phyloP scores from a whole-genome alignment of 2,113 vertebrate species.

The Oncorhynchus keta region DNA sequence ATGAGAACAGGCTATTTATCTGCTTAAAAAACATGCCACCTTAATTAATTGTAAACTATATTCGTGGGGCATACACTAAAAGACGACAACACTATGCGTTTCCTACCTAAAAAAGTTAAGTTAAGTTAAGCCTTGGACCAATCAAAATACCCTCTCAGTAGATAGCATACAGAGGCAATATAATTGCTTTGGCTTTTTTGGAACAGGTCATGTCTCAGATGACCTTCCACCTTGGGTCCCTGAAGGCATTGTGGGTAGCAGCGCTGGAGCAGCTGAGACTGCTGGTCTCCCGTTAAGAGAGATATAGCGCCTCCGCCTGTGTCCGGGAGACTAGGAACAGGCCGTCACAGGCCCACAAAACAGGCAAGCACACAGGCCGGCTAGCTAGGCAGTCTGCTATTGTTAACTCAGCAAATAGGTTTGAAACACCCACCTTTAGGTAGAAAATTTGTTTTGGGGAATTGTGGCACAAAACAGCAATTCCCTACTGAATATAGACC shows the following conservation, averaged over 20 bases:
- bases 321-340: conserved; percentile 32
- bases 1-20: too few species aligned
- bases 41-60: too few species aligned
- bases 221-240: conserved; percentile 64
- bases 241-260: conserved; percentile 62
- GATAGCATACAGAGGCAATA: not conserved
- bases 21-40: too few species aligned
- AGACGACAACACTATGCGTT: too few species aligned
- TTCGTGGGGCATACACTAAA: too few species aligned
- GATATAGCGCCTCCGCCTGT: conserved; percentile 43
- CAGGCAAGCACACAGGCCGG: conserved; percentile 13
- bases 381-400: conserved; percentile 40
- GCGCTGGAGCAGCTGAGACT: conserved; percentile 67
- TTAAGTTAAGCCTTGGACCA: too few species aligned
- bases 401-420: conserved; percentile 61
- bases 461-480: conserved; percentile 59
- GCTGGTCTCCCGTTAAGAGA: conserved; percentile 28
- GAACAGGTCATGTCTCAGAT: conserved; percentile 55
- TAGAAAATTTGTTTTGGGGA: conserved; percentile 61
- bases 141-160: too few species aligned
- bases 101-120: too few species aligned
- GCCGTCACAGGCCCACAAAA: conserved; percentile 26
- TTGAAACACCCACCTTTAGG: conserved; percentile 68
- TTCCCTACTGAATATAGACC: conserved; percentile 56
- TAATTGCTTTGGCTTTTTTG: conserved; percentile 19